These are phyloP conservation scores for Alosa sapidissima DNA, from an alignment of 2,797 vertebrate species.

Conservation along the genomic window DNA sequence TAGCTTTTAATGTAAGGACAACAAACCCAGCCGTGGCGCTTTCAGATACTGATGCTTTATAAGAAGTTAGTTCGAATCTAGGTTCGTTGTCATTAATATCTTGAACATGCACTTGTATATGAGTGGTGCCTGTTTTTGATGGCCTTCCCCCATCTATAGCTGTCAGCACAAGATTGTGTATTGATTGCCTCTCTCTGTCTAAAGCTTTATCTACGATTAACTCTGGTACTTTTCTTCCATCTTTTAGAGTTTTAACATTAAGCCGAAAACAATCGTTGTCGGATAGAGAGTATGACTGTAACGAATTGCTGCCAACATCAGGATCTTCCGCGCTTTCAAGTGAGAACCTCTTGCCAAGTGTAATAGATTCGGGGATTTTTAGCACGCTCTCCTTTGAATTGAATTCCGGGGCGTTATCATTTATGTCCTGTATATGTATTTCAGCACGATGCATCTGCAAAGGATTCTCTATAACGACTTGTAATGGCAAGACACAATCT, in stretches of 20 bases:
- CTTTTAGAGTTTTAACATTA: constrained; percentile 36
- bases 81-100: constrained; percentile 37
- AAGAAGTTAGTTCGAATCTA: constrained; percentile 30
- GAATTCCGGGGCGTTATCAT: constrained; percentile 45
- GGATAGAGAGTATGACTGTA: constrained; percentile 56
- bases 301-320: constrained; percentile 50
- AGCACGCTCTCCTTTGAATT: background rate
- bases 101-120: constrained; percentile 21
- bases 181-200: constrained; percentile 57
- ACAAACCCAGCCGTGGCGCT: background rate
- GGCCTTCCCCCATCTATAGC: constrained; percentile 62
- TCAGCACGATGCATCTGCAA: constrained; percentile 48
- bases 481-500: constrained; percentile 57
- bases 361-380: constrained; percentile 52
- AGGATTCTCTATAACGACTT: constrained; percentile 50
- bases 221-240: constrained; percentile 53
- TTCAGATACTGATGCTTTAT: constrained; percentile 29
- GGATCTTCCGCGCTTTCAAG: constrained; percentile 49
- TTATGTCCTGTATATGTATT: constrained; percentile 58
- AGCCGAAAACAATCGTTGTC: constrained; percentile 62
- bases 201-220: constrained; percentile 58
- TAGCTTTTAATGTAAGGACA: background rate
- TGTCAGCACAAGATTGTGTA: constrained; percentile 57
- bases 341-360: constrained; percentile 24
- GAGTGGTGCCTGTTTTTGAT: constrained; percentile 44